These are phyloP conservation scores for Ochlodes sylvanus DNA, from an alignment of 2,888 invertebrate genomes.

Conservation along the genomic window DNA sequence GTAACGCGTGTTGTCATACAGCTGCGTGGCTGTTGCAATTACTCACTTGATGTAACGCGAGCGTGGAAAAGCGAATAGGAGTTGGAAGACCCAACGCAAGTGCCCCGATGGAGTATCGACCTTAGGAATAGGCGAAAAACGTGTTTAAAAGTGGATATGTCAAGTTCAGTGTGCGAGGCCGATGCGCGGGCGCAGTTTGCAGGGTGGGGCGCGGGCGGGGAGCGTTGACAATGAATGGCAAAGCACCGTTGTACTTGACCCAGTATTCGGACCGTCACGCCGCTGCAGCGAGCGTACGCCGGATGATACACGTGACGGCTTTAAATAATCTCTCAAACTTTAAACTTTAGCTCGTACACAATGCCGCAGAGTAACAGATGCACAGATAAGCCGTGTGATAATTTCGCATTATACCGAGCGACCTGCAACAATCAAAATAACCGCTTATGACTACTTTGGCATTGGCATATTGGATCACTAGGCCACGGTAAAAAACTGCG, in stretches of 20 bases:
- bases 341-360: slow-evolving; percentile 20
- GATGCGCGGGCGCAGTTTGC: slow-evolving; percentile 58
- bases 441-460: slow-evolving; percentile 68
- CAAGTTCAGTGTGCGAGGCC: slow-evolving; percentile 79
- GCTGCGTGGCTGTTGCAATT: slow-evolving; percentile 68
- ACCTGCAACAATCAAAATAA: slow-evolving; percentile 30
- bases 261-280: slow-evolving; percentile 75
- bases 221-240: slow-evolving; percentile 81
- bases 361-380: slow-evolving; percentile 14
- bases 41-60: slow-evolving; percentile 67
- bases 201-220: slow-evolving; percentile 47
- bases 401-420: slow-evolving; percentile 42
- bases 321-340: slow-evolving; percentile 21
- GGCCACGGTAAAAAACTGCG: slow-evolving; percentile 51
- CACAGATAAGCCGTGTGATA: slow-evolving; percentile 36
- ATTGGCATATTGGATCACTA: slow-evolving; percentile 79
- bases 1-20: slow-evolving; percentile 79
- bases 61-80: slow-evolving; percentile 18
- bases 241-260: slow-evolving; percentile 84
- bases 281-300: slow-evolving; percentile 48
- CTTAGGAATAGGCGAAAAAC: slow-evolving; percentile 66
- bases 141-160: slow-evolving; percentile 73
- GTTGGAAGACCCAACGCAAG: slow-evolving; percentile 7
- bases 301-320: slow-evolving; percentile 38
- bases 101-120: slow-evolving; percentile 48